Conservation (phyloP, 1,140 invertebrate genomes). For the Dendrolimus kikuchii region DNA sequence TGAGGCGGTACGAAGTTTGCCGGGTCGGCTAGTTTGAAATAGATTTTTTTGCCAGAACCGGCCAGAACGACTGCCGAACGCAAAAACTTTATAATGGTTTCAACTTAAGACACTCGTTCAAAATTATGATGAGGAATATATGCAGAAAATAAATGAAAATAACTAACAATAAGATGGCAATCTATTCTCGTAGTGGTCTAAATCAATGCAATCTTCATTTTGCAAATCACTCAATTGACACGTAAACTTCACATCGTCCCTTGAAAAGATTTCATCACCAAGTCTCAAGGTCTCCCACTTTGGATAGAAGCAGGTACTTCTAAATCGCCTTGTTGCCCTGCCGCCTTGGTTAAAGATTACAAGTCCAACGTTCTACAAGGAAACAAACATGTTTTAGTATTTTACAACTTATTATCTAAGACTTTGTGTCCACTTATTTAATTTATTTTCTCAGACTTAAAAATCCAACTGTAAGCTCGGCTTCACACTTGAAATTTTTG, state of each 20-base stretch:
- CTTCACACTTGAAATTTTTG: no score
- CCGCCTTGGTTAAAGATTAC: slow-evolving; percentile 34
- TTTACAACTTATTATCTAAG: no score
- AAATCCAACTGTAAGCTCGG: no score
- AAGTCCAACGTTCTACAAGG: slow-evolving; percentile 24
- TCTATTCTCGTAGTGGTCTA: slow-evolving; percentile 30
- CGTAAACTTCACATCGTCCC: slow-evolving; percentile 32
- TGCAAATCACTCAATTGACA: slow-evolving; percentile 25
- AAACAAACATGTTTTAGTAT: slow-evolving; percentile 3
- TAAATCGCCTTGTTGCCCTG: slow-evolving; percentile 23
- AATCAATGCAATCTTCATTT: slow-evolving; percentile 37
- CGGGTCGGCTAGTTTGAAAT: no score
- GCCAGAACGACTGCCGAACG: no score
- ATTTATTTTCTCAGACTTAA: no score
- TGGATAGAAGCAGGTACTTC: slow-evolving; percentile 29
- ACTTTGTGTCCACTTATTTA: no score
- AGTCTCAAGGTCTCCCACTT: slow-evolving; percentile 43
- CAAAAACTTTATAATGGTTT: no score
- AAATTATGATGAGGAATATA: no score
- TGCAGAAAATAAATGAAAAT: background rate
- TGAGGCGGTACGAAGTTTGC: no score
- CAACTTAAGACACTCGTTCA: no score
- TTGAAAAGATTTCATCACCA: slow-evolving; percentile 27
- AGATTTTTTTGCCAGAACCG: no score
- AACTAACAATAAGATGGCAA: slow-evolving; percentile 18